These are phyloP conservation scores for Allophyes oxyacanthae DNA, from an alignment of 2,888 invertebrate genomes.

Conservation along the genomic window DNA sequence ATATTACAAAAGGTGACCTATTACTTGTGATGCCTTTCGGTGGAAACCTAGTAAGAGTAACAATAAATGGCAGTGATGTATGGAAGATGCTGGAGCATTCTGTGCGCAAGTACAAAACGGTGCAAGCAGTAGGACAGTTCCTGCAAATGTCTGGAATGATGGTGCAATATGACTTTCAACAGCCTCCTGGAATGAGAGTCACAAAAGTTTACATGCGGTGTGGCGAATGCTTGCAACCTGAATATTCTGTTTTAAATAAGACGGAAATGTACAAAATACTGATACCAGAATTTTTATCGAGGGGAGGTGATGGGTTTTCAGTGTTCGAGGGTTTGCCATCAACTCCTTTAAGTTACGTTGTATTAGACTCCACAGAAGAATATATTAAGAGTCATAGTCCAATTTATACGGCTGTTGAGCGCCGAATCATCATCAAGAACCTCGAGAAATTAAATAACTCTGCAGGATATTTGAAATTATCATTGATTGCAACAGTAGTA, in stretches of 20 bases:
- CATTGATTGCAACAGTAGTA: slow-evolving; percentile 37
- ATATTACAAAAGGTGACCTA: slow-evolving; percentile 93
- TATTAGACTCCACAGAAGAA: slow-evolving; percentile 77
- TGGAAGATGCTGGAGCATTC: slow-evolving; percentile 91
- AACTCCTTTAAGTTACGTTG: slow-evolving; percentile 68
- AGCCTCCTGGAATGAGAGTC: slow-evolving; percentile 91
- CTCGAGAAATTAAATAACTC: slow-evolving; percentile 62
- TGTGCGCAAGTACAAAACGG: slow-evolving; percentile 83
- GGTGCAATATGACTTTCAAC: slow-evolving; percentile 91
- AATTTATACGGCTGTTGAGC: slow-evolving; percentile 91
- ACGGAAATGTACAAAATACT: slow-evolving; percentile 90
- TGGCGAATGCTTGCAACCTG: slow-evolving; percentile 91
- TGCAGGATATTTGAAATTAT: slow-evolving; percentile 44
- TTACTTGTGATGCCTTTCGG: slow-evolving; percentile 93
- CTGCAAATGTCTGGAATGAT: slow-evolving; percentile 94
- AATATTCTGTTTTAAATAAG: slow-evolving; percentile 87
- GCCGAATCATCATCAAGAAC: slow-evolving; percentile 86
- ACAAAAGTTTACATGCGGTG: slow-evolving; percentile 91
- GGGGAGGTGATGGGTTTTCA: slow-evolving; percentile 93
- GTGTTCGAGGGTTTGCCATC: slow-evolving; percentile 79
- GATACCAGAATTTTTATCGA: slow-evolving; percentile 90
- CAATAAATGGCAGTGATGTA: slow-evolving; percentile 91
- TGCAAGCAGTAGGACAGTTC: slow-evolving; percentile 92
- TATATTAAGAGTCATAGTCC: slow-evolving; percentile 90
- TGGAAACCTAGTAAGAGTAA: slow-evolving; percentile 90